Conservation (phyloP, 2,797 vertebrate genomes). For the Lagodon rhomboides region DNA sequence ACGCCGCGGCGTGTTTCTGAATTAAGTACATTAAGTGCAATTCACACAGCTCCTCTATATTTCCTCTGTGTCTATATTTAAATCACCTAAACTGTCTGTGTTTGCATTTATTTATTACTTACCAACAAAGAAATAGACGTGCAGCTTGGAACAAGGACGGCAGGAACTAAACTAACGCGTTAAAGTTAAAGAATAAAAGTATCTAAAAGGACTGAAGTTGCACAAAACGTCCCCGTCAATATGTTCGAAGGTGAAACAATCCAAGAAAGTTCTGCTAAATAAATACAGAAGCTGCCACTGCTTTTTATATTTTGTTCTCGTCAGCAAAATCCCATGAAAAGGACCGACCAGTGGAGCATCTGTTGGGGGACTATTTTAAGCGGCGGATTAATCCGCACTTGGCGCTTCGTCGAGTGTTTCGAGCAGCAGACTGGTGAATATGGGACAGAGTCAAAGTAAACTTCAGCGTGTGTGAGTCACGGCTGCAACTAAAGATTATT, state of each 20-base stretch:
- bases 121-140: too few species aligned
- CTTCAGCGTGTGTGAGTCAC: neutral
- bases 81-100: neutral
- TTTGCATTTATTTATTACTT: neutral
- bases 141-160: too few species aligned
- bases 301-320: neutral
- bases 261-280: neutral
- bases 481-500: too few species aligned
- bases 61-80: too few species aligned
- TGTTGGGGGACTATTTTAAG: constrained; percentile 42
- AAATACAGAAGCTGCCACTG: neutral
- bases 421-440: constrained; percentile 13
- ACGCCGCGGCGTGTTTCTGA: neutral
- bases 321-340: constrained; percentile 1
- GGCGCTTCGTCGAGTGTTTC: constrained; percentile 6
- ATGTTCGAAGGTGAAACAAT: neutral
- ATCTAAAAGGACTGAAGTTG: too few species aligned
- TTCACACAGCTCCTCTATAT: neutral
- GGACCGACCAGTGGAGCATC: neutral
- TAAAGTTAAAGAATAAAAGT: too few species aligned
- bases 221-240: too few species aligned
- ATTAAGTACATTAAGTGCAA: neutral
- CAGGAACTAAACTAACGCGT: too few species aligned
- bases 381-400: constrained; percentile 15
- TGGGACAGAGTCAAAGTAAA: neutral